These are phyloP conservation scores for Asbolus verrucosus DNA, from an alignment of 1,140 invertebrate species.

Conservation along the genomic window DNA sequence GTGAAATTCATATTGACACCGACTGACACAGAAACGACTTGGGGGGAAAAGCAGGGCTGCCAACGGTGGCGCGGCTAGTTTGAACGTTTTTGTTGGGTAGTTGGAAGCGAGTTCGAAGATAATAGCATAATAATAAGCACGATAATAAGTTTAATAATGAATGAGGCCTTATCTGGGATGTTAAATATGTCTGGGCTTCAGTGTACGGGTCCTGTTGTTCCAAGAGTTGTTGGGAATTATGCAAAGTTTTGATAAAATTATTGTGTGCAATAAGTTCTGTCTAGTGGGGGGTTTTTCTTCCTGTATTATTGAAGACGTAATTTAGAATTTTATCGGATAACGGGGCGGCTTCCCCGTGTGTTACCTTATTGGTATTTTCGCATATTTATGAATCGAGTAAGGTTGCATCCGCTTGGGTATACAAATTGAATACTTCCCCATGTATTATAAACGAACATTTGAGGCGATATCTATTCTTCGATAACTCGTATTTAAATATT, in stretches of 20 bases:
- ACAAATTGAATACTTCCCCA: conserved; percentile 58
- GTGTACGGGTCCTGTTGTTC: conserved; percentile 24
- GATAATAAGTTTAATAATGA: conserved; percentile 39
- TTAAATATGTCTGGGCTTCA: conserved; percentile 22
- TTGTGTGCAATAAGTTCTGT: not conserved
- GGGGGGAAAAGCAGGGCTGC: conserved; percentile 11
- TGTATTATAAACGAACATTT: conserved; percentile 57
- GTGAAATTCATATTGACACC: conserved; percentile 55
- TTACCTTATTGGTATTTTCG: conserved; percentile 53
- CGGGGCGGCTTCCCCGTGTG: conserved; percentile 29
- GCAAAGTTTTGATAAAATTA: conserved; percentile 29
- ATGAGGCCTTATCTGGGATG: conserved; percentile 26
- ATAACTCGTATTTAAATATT: conserved; percentile 58
- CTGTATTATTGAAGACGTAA: conserved; percentile 48
- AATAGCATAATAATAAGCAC: conserved; percentile 28
- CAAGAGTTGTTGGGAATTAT: conserved; percentile 21
- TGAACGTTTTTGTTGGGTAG: conserved; percentile 18
- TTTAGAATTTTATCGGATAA: conserved; percentile 48
- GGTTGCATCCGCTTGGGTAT: conserved; percentile 28
- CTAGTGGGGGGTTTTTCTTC: conserved; percentile 25
- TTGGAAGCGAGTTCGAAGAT: conserved; percentile 29
- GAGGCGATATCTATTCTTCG: conserved; percentile 56
- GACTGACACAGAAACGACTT: not conserved
- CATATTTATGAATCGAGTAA: conserved; percentile 51
- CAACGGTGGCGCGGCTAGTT: not conserved